Percentiles rank a stretch among this genome's conserved stretches.
Conservation (phyloP, 1,140 invertebrate species). For the Panagrolaimus sp. region DNA sequence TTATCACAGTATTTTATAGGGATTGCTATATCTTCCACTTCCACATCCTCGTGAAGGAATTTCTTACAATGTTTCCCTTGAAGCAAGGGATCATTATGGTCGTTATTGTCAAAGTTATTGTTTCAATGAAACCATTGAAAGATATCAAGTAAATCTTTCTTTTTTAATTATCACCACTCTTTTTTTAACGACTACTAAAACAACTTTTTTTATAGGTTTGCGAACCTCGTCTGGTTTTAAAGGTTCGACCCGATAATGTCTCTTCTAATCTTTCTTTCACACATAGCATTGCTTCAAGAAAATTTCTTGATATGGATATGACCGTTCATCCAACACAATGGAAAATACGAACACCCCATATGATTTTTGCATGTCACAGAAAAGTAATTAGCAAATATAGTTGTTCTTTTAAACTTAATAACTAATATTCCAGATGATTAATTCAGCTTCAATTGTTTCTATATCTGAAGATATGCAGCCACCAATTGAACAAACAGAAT, state of each 20-base stretch:
- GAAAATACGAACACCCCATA: constrained; percentile 44
- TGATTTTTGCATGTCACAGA: constrained; percentile 53
- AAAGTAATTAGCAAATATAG: constrained; percentile 29
- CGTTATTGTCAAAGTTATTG: constrained; percentile 57
- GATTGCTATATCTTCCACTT: constrained; percentile 50
- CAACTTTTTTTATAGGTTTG: constrained; percentile 44
- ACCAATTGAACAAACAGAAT: constrained; percentile 38
- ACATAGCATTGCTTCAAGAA: constrained; percentile 44
- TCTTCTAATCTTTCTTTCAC: constrained; percentile 56
- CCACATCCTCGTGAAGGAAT: constrained; percentile 43
- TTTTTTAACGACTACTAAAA: background rate
- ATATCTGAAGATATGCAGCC: constrained; percentile 28
- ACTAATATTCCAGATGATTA: constrained; percentile 33
- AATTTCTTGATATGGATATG: constrained; percentile 53
- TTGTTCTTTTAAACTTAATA: constrained; percentile 8
- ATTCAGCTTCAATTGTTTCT: constrained; percentile 35
- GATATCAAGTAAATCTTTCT: constrained; percentile 43
- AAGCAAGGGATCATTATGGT: constrained; percentile 52
- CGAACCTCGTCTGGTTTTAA: constrained; percentile 40
- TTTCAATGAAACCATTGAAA: constrained; percentile 45
- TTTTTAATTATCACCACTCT: background rate
- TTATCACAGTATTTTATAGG: constrained; percentile 30
- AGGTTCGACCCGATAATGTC: constrained; percentile 17
- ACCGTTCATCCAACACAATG: constrained; percentile 46
- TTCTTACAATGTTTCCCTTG: constrained; percentile 41